Percentiles rank a stretch among this genome's conserved stretches.
Evolutionary conservation across 2,113 vertebrate species (phyloP).

Genomic region (Panthera uncia): DNA sequence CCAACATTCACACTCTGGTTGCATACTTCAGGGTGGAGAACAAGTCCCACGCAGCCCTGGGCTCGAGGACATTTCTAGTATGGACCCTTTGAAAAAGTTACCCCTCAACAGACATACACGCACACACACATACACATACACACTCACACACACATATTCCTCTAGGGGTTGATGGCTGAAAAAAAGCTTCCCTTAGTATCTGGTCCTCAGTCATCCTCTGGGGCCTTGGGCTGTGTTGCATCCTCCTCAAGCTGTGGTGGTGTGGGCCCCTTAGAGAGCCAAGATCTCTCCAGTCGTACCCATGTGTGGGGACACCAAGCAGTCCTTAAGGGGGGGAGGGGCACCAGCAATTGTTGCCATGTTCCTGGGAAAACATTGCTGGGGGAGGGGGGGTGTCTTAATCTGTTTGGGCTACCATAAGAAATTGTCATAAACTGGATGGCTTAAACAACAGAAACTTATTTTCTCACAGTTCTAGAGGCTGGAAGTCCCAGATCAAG

Average conservation of each 20-base stretch:
- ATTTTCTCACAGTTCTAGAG: not conserved
- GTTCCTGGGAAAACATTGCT: not conserved
- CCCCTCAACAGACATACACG: not conserved
- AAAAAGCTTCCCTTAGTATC: not conserved
- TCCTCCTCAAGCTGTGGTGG: not conserved
- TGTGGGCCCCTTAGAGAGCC: not conserved
- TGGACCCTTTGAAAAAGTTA: not conserved
- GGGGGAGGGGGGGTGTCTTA: not conserved
- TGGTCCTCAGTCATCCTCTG: not conserved
- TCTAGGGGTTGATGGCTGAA: not conserved
- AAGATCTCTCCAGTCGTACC: not conserved
- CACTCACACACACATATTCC: not conserved
- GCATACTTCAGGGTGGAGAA: not conserved
- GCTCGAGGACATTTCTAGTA: not conserved
- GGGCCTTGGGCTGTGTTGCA: not conserved
- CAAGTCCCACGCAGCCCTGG: not conserved
- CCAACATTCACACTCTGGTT: not conserved
- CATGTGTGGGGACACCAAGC: not conserved
- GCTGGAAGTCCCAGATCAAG: not conserved
- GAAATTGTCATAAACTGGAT: not conserved
- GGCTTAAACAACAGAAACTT: not conserved
- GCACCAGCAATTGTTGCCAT: not conserved
- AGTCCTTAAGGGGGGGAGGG: not conserved
- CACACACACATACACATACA: not conserved
- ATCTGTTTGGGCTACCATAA: not conserved